These are phyloP conservation scores for Aldabrachelys gigantea DNA, from an alignment of 2,113 vertebrate genomes.

Conservation along the genomic window DNA sequence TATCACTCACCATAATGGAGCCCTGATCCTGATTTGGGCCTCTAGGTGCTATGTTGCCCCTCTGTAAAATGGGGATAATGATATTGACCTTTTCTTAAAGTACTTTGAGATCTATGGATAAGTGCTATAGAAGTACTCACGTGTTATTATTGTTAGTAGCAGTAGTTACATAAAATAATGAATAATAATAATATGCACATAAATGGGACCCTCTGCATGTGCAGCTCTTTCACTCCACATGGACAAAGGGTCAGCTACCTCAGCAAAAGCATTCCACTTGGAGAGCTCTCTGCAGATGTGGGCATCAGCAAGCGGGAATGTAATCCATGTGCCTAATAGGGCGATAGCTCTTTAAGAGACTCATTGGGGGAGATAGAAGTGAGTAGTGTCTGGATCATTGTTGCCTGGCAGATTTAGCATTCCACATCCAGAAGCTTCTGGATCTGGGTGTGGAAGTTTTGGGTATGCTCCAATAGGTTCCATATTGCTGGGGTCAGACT, in stretches of 20 bases:
- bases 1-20: not conserved
- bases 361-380: too few relatives aligned
- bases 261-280: not conserved
- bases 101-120: not conserved
- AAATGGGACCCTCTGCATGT: not conserved
- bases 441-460: too few relatives aligned
- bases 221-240: fast-evolving
- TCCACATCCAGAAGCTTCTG: too few relatives aligned
- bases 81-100: not conserved
- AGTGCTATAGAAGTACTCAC: not conserved
- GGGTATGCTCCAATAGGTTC: too few relatives aligned
- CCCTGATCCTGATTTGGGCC: too few relatives aligned
- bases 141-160: not conserved
- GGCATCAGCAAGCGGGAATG: not conserved
- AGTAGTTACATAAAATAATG: not conserved
- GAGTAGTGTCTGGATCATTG: too few relatives aligned
- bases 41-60: not conserved
- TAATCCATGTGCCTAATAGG: too few relatives aligned
- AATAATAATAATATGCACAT: not conserved
- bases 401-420: too few relatives aligned
- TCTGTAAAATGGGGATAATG: not conserved
- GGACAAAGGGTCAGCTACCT: not conserved
- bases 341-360: too few relatives aligned
- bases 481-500: too few relatives aligned
- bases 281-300: not conserved